Conservation (phyloP, 2,888 invertebrate genomes). For the Cephus rjabovi region DNA sequence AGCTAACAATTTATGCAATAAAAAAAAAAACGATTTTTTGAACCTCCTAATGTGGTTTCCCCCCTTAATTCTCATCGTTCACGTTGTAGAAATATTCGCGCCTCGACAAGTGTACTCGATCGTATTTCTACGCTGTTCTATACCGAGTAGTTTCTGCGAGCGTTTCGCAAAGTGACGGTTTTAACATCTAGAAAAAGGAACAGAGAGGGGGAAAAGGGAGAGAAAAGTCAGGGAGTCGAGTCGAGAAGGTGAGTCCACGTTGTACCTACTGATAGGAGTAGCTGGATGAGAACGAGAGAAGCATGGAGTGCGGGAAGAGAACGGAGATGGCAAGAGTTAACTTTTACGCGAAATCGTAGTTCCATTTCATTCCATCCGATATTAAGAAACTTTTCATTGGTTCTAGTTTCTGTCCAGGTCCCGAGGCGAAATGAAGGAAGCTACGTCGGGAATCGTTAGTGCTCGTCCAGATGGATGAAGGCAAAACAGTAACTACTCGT, state of each 20-base stretch:
- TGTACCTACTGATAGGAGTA: neutral
- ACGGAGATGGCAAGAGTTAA: neutral
- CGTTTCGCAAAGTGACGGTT: neutral
- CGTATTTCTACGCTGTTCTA: neutral
- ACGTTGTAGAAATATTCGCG: neutral
- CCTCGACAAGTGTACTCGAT: neutral
- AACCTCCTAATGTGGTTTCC: too few relatives aligned
- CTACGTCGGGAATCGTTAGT: conserved; percentile 41
- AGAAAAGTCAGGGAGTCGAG: neutral
- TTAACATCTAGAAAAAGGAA: neutral
- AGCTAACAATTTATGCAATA: too few relatives aligned
- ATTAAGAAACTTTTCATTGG: conserved; percentile 62
- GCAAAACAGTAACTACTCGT: conserved; percentile 50
- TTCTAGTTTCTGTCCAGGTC: conserved; percentile 24
- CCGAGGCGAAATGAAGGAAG: conserved; percentile 29
- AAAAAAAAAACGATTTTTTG: too few relatives aligned
- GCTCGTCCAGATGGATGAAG: conserved; percentile 46
- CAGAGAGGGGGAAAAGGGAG: neutral
- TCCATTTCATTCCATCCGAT: conserved; percentile 38
- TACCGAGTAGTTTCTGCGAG: neutral
- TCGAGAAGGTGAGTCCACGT: neutral
- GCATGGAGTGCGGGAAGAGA: neutral
- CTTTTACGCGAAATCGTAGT: conserved; percentile 2
- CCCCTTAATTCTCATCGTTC: neutral
- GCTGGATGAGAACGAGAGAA: neutral